Base-by-base conservation (phyloP, 2,797 vertebrate genomes). In the Tarsius wallacei region DNA sequence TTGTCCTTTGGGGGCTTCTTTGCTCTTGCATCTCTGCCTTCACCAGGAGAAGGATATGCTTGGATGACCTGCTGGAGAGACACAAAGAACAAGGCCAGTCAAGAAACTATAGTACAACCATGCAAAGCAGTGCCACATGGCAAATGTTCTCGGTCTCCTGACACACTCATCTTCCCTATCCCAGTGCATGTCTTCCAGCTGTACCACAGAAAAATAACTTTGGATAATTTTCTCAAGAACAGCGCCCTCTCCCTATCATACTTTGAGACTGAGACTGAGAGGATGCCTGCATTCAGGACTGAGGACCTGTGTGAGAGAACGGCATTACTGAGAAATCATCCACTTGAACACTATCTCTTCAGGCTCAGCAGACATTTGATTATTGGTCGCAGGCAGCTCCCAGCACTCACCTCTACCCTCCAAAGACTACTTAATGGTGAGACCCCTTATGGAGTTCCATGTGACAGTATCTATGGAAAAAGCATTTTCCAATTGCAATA, bases 401-500 rank as follows among this genome's bases (percentile, higher is more conserved):
- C 0, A 7, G 31, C 19, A 51, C 74, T 81, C 26, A 59, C 81
- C 59, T 80, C 84, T 7, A 31, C 70, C 22, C 31, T 8, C 33
- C 70, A 84, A 88, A 84, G 51, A n/a, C 51, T 22, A 28, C 83
- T 82, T 61, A 61, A 68, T 28, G 22, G 14, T 26, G 1, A 63
- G 61, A n/a, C 9, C 12, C 14, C 51, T 5, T 5, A 0, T 1
- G 4, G 49, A 53, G 53, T 61, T 84, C 51, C 12, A 11, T 19
- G 70, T 53, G 33, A 16, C 28, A 78, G 12, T 55, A 17, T 49
- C 59, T 68, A 70, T 49, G 68, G 68, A 26, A 47, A 84, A 21
- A 88, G 61, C 61, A 49, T 91, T 51, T 55, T 95, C n/a, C 81
- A 80, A 91, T 42, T 42, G 57, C 84, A 91, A 68, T 83, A 55